These are phyloP conservation scores for Contarinia nasturtii DNA, from an alignment of 1,140 invertebrate genomes.

Conservation along the genomic window DNA sequence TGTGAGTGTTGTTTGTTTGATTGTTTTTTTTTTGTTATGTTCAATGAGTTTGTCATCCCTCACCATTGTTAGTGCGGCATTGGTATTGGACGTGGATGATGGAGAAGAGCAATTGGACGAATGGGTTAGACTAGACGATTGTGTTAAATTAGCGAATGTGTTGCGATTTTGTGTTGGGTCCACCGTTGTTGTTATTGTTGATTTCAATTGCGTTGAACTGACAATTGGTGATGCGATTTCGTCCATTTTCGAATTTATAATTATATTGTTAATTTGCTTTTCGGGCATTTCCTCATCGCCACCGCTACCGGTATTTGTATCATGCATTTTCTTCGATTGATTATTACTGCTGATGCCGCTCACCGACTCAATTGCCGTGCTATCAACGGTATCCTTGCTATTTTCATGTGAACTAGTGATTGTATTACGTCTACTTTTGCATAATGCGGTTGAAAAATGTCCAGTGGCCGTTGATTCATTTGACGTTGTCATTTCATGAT, in stretches of 20 bases:
- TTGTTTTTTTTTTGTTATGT: too few relatives aligned
- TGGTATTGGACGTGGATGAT: background rate
- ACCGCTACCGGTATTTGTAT: too few relatives aligned
- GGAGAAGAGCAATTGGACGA: background rate
- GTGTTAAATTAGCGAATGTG: background rate
- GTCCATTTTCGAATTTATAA: too few relatives aligned
- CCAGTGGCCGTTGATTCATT: conserved; percentile 1
- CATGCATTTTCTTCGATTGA: too few relatives aligned
- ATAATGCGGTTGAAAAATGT: background rate
- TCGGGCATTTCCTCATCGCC: too few relatives aligned
- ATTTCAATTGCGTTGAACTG: too few relatives aligned
- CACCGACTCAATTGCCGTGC: too few relatives aligned
- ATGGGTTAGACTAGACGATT: background rate
- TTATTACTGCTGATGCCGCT: too few relatives aligned
- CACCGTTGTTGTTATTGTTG: too few relatives aligned
- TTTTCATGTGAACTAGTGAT: conserved; percentile 1
- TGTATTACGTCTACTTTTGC: background rate
- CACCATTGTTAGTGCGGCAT: conserved; percentile 1
- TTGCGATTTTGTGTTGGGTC: background rate
- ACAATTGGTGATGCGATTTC: too few relatives aligned
- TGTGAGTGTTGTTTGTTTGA: too few relatives aligned
- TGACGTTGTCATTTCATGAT: conserved; percentile 33
- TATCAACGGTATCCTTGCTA: background rate
- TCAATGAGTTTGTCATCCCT: conserved; percentile 1
- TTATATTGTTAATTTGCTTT: too few relatives aligned